Evolutionary conservation across 2,113 vertebrate species (phyloP).

Genomic region (Butorides virescens): DNA sequence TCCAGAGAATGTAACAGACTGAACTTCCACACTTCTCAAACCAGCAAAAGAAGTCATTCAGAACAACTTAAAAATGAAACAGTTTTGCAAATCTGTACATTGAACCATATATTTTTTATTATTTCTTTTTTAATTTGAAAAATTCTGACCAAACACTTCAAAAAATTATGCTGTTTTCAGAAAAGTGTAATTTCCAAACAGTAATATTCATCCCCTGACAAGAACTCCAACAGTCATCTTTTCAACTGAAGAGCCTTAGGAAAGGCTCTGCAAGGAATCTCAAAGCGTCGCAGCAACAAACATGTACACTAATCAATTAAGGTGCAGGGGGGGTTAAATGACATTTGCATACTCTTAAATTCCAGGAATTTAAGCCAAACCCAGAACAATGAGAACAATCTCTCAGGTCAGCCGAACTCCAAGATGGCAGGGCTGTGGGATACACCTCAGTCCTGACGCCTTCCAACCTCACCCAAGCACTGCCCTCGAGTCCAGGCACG

Average conservation of each 20-base stretch:
- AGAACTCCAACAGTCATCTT: background rate
- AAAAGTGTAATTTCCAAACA: background rate
- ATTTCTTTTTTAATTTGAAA: background rate
- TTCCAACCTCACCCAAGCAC: background rate
- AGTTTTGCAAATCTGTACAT: background rate
- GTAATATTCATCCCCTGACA: background rate
- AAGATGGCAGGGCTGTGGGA: background rate
- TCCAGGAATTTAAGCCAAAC: background rate
- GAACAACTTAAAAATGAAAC: background rate
- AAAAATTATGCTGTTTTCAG: background rate
- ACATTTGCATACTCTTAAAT: background rate
- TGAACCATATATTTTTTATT: background rate
- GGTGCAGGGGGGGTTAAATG: background rate
- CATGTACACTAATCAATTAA: fast-evolving
- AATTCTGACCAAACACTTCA: background rate
- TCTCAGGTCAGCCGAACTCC: background rate
- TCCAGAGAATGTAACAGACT: background rate
- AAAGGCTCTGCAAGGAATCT: background rate
- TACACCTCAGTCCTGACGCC: too few relatives aligned
- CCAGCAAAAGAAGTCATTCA: background rate
- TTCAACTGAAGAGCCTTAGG: background rate
- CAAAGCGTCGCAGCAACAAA: background rate
- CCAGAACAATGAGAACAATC: background rate
- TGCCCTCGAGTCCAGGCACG: background rate
- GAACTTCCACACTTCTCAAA: background rate